Base-by-base conservation (phyloP, 1,140 invertebrate species). In the Eurosta solidaginis region DNA sequence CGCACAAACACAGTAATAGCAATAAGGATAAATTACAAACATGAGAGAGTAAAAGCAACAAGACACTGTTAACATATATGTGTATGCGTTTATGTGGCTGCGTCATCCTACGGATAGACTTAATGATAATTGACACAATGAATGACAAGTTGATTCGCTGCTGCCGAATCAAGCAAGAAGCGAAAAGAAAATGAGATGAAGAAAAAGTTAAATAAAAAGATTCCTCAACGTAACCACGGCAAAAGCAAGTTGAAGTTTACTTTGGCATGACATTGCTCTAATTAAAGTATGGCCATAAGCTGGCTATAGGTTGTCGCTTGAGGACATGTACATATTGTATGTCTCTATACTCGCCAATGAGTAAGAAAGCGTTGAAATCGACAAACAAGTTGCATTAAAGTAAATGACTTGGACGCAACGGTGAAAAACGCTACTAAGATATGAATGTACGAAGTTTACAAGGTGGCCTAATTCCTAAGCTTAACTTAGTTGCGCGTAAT, bases 121-220 rank as follows among this genome's bases (percentile, higher is more conserved):
- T 36, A 77, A 59, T 42, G 76, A 40, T 77, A 77, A 77, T 77
- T 77, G 76, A 68, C 76, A 77, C 40, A 68, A 63, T 52, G 63
- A 77, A 77, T 29, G 76, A 77, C 76, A 77, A 77, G 76, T 77
- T 63, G 33, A 77, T 77, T 52, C 76, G 9, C 12, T 63, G 76
- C 76, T 68, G 59, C 33, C 59, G 40, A 36, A 68, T 68, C n/a
- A n/a, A 68, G 10, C 10, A 29, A 54, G 27, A 54, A 68, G 59
- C 22, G 59, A 20, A 36, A 29, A 68, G 45, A 12, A n/a, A 9
- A 47, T 12, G 45, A 14, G 45, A n/a, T 17, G 14, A 12, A 17
- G 45, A 12, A 17, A 9, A n/a, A 17, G 9, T 17, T 47, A 1
- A 12, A 47, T 12, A 47, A 47, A 14, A 17, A 17, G 45, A 47